Base-by-base conservation (phyloP, 2,888 invertebrate genomes). In the Pandemis corylana region DNA sequence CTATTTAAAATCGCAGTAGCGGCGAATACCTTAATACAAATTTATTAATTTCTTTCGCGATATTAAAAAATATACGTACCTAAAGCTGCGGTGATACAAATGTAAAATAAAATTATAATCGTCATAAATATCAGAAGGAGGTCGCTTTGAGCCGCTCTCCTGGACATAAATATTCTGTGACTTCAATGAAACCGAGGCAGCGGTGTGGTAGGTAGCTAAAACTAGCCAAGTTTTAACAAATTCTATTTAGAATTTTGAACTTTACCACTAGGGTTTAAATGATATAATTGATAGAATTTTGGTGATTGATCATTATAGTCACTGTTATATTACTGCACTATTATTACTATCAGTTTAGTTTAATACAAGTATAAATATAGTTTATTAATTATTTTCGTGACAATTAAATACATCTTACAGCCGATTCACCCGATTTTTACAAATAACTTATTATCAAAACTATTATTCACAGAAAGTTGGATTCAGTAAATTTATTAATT, bases 121-220 rank as follows among this genome's bases (percentile, higher is more conserved):
- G 69, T 78, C 83, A 84, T 85, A 85, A 87, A 87, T 86, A 85
- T 83, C 80, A 80, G 78, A 82, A 82, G 79, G 81, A 77, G 76
- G 79, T 76, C 76, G 80, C 82, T 81, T 84, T 82, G 79, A 86
- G 83, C 83, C 85, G 85, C 81, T 78, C 78, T 81, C 76, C 73
- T 63, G 81, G 73, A 76, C 87, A 88, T 90, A 90, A 89, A 90
- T 90, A 89, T 85, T 83, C 80, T 86, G 79, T 85, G 85, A 86
- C 82, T 84, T 87, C 84, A 87, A 89, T 88, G 83, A 85, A 83
- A 83, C 81, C 81, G 77, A 61, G 77, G 82, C 62, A 10, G 84
- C 80, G 68, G 49, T 15, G 76, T 76, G 81, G 89, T 90, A 89
- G 78, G 87, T 81, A 81, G 15, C 73, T 73, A 64, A 36, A 36